Conservation (phyloP, 2,113 vertebrate species). For the Brevimyrus niger region DNA sequence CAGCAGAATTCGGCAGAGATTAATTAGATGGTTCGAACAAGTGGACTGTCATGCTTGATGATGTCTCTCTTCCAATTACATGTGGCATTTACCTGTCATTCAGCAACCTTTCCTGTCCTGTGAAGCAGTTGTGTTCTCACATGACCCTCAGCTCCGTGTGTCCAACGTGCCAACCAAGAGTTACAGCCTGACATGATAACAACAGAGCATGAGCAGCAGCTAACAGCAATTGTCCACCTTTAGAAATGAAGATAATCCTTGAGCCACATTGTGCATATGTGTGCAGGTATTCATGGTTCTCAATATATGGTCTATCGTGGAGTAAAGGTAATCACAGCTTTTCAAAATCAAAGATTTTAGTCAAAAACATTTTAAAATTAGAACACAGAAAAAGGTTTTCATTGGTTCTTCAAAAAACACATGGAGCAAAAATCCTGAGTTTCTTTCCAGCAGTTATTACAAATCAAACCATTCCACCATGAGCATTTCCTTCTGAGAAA, state of each 20-base stretch:
- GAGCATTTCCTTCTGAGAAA: background rate
- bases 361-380: background rate
- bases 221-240: background rate
- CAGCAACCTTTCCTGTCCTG: background rate
- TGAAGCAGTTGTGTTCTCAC: background rate
- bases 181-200: background rate
- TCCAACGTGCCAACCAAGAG: background rate
- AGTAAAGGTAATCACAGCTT: background rate
- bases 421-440: background rate
- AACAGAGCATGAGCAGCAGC: background rate
- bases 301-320: background rate
- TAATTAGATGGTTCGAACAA: background rate
- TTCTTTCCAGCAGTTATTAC: background rate
- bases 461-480: background rate
- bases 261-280: background rate
- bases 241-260: background rate
- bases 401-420: background rate
- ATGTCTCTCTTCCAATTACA: background rate
- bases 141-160: background rate
- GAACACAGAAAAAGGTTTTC: constrained; percentile 1
- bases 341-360: background rate
- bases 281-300: background rate
- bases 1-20: background rate
- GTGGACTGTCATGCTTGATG: background rate
- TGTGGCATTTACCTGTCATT: background rate